Base-by-base conservation (phyloP, 1,140 invertebrate species). In the Drosophila takahashii region DNA sequence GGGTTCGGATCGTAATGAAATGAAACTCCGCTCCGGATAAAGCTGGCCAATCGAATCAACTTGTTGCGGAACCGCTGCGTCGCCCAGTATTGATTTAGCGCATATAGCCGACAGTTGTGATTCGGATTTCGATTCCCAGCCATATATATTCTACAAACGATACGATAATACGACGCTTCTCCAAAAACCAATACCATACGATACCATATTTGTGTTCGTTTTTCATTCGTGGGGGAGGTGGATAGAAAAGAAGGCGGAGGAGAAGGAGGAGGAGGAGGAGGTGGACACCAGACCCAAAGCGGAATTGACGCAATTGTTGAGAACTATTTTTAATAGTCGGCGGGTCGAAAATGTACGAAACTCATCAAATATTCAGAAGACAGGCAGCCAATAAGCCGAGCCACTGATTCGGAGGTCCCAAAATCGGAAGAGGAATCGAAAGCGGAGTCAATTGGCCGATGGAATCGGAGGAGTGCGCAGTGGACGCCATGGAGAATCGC, bases 351-450 rank as follows among this genome's bases (percentile, higher is more conserved):
- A 87, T 87, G 85, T 84, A 77, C 51, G 79, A 77, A 89, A 84
- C 84, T 76, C 77, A 84, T 89, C 50, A 89, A 80, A 73, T 73
- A 89, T 89, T 89, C 34, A 83, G 56, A 65, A 78, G 74, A 48
- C 56, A 53, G 66, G 48, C 44, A 66, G 48, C 13, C 47, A 32
- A 32, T 29, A 50, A 50, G 77, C 22, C 27, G 42, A 50, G 50
- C 53, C 53, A 70, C 50, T 52, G 41, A 62, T 32, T 62, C 16
- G 16, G 16, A 44, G 11, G 22, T 6, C 36, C 22, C n/a, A n/a
- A n/a, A n/a, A n/a, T n/a, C n/a, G n/a, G n/a, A n/a, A n/a, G n/a
- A n/a, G 36, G 44, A 47, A 39, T 10, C 29, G 44, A 3, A 22
- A 22, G 22, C 22, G 42, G 22, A 66, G 44, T 34, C 32, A 69